Evolutionary conservation across 2,113 vertebrate species (phyloP).

Genomic region (Podilymbus podiceps): DNA sequence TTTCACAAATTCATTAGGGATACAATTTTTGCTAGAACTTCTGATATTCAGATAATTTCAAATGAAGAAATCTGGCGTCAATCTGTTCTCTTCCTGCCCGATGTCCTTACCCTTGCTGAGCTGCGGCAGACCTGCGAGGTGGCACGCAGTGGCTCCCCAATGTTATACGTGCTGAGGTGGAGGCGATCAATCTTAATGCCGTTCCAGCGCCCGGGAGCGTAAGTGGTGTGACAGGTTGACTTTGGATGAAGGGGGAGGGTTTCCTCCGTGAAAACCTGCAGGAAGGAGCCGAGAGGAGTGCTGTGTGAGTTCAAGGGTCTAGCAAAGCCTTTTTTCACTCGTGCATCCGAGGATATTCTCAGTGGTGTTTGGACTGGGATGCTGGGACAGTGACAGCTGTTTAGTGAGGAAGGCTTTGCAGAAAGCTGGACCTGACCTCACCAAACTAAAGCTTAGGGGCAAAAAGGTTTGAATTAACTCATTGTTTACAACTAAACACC

Average conservation of each 20-base stretch:
- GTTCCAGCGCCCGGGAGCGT: accelerated
- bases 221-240: neutral
- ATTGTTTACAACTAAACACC: accelerated
- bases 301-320: neutral
- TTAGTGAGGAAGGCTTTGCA: neutral
- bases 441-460: neutral
- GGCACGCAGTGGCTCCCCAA: accelerated
- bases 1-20: neutral
- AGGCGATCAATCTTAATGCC: accelerated
- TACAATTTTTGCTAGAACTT: neutral
- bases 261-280: neutral
- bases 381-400: neutral
- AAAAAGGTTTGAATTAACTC: neutral
- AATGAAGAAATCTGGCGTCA: neutral
- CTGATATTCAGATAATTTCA: neutral
- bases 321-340: neutral
- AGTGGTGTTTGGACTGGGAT: neutral
- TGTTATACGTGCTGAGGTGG: accelerated
- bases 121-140: accelerated
- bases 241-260: neutral
- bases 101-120: neutral
- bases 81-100: neutral
- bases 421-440: neutral
- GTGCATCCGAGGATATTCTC: neutral
- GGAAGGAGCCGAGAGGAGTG: neutral